Base-by-base conservation (phyloP, 2,113 vertebrate species). In the Actenoides lindsayi region DNA sequence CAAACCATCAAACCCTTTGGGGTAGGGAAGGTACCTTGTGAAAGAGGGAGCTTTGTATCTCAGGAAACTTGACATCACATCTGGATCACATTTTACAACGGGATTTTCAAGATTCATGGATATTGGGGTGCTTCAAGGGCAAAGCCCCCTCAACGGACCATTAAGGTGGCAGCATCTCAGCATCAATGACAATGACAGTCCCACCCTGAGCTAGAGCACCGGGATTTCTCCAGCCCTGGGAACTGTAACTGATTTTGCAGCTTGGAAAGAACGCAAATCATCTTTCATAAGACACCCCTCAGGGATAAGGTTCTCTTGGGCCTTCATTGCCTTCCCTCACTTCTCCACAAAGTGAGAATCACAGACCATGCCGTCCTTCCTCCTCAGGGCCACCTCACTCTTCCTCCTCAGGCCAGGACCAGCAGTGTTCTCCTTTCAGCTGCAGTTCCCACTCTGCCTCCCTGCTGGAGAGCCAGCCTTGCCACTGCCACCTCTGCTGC, bases 51-150 rank as follows among this genome's bases (percentile, higher is more conserved):
- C 5, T 64, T 68, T 60, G 13, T 30, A 23, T 20, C 30, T 84
- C 0, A 0, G 44, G 35, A 30, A 93, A 27, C 9, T 27, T 1
- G 0, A 28, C 14, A 44, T 63, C 15, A 39, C 51, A 77, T 24
- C 51, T 46, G 2, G 1, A 64, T 21, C 5, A 42, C 5, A 4
- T 48, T 85, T 80, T 35, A 67, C n/a, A 42, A 71, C 24, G 5
- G 2, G 8, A 33, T 79, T 51, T 83, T 92, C n/a, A 75, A n/a
- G 41, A 24, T 60, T 79, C 15, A 48, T 17, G 12, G 70, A 30
- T 18, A 44, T 1, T 33, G n/a, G 21, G 44, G 59, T 69, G 48
- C 8, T 31, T 62, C 41, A 53, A 48, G 20, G n/a, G 46, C 12
- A 84, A 24, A 70, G 83, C 15, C 3, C 21, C 39, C 16, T 62